phyloP scores from a whole-genome alignment of 2,797 vertebrate species.

The Tauraco hartlaubi region DNA sequence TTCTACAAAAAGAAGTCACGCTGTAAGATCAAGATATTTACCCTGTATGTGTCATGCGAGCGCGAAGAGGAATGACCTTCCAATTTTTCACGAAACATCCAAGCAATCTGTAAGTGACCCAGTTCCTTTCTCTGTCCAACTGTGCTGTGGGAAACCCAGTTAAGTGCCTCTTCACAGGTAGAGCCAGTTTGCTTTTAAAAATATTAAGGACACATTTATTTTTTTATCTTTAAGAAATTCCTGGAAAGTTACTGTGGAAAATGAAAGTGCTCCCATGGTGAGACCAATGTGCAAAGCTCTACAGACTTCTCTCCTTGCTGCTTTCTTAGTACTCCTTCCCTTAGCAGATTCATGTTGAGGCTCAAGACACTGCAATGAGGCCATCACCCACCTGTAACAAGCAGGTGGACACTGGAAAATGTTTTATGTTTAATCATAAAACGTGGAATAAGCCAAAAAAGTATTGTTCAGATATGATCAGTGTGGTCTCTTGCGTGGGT shows the following conservation, averaged over 20 bases:
- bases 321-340: constrained; percentile 35
- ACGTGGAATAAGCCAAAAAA: constrained; percentile 44
- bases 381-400: constrained; percentile 14
- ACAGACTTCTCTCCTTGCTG: constrained; percentile 11
- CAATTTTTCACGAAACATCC: background rate
- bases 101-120: background rate
- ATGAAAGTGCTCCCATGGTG: constrained; percentile 70
- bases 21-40: constrained; percentile 53
- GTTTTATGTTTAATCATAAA: constrained; percentile 68
- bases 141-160: constrained; percentile 36
- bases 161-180: constrained; percentile 41
- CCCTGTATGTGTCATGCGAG: constrained; percentile 28
- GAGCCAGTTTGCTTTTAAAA: constrained; percentile 48
- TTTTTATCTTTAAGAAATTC: constrained; percentile 44
- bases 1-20: constrained; percentile 61
- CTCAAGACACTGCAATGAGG: constrained; percentile 7
- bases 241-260: constrained; percentile 63
- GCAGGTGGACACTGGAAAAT: constrained; percentile 54
- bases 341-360: constrained; percentile 36
- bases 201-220: constrained; percentile 47
- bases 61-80: constrained; percentile 30
- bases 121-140: background rate
- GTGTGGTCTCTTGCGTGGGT: background rate
- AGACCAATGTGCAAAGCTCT: constrained; percentile 55
- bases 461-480: background rate